These are phyloP conservation scores for Aulostomus chinensis DNA, from an alignment of 2,797 vertebrate genomes.

Conservation along the genomic window DNA sequence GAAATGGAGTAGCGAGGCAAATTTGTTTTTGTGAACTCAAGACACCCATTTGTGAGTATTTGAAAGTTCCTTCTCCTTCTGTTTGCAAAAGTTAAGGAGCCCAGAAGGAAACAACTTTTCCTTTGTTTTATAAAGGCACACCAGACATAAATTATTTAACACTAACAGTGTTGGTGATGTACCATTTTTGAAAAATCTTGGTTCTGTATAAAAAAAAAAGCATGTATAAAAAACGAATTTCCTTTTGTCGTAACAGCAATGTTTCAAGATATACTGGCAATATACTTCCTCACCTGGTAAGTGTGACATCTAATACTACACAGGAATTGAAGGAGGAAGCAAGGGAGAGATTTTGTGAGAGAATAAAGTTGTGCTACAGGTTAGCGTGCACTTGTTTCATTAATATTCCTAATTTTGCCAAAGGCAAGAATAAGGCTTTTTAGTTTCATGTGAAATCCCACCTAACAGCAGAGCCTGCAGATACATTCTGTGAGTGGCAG, in stretches of 20 bases:
- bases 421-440: not conserved
- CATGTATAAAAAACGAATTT: too few relatives aligned
- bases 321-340: not conserved
- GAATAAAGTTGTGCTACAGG: not conserved
- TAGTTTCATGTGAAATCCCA: constrained; percentile 7
- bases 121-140: too few relatives aligned
- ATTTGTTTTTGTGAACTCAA: too few relatives aligned
- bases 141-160: too few relatives aligned
- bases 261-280: not conserved
- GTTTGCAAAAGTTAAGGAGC: too few relatives aligned
- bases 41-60: too few relatives aligned
- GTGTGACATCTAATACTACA: not conserved
- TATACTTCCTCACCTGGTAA: not conserved
- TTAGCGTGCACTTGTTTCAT: not conserved
- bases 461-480: too few relatives aligned
- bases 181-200: too few relatives aligned
- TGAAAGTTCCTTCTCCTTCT: too few relatives aligned
- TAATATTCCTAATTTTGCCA: not conserved
- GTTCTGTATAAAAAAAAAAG: not conserved
- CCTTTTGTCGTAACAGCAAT: not conserved
- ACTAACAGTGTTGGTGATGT: too few relatives aligned
- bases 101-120: not conserved
- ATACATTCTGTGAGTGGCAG: not conserved
- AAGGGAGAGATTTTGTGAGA: not conserved
- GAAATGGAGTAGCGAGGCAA: too few relatives aligned